Conservation (phyloP, 2,797 vertebrate species). For the Margarornis squamiger region DNA sequence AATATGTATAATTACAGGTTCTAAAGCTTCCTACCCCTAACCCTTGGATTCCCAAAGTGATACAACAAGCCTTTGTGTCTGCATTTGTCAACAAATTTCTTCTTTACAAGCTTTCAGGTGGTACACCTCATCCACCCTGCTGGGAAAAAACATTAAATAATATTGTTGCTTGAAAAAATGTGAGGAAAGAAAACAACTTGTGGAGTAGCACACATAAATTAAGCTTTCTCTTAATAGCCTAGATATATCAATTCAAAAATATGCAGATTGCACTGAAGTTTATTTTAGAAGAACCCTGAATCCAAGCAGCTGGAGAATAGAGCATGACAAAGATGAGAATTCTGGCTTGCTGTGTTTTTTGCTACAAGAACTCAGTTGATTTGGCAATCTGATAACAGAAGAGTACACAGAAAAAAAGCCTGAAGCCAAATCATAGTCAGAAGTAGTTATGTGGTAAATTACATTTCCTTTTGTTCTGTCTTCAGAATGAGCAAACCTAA, state of each 20-base stretch:
- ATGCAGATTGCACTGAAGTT: neutral
- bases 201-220: neutral
- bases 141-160: neutral
- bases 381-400: neutral
- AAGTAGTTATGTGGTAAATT: neutral
- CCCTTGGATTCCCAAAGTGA: neutral
- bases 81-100: neutral
- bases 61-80: neutral
- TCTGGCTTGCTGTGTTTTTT: neutral
- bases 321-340: neutral
- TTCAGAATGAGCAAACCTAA: neutral
- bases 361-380: neutral
- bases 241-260: neutral
- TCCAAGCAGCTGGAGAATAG: neutral
- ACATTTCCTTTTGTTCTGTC: neutral
- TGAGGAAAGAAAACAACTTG: neutral
- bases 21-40: fast-evolving
- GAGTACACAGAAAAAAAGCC: neutral
- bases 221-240: neutral
- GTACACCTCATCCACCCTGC: neutral
- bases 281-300: neutral
- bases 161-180: neutral
- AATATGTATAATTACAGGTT: neutral
- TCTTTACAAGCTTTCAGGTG: neutral
- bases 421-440: neutral